Base-by-base conservation (phyloP, 2,113 vertebrate species). In the Phaethornis superciliosus region DNA sequence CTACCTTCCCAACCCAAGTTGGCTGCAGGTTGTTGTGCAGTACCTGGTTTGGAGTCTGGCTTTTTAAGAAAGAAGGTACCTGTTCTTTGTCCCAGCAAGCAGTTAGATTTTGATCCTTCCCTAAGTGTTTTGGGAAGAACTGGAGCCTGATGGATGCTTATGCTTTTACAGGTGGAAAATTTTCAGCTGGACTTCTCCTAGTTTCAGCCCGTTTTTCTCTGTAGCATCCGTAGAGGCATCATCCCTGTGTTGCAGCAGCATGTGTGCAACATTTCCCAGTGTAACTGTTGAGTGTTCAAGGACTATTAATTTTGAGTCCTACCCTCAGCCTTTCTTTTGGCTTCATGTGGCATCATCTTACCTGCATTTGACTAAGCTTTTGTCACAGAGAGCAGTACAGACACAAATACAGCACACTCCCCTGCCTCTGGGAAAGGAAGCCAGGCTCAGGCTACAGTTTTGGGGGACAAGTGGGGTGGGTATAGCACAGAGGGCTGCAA, bases 261-360 rank as follows among this genome's bases (percentile, higher is more conserved):
- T 0, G 0, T 77, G 55, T 2, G 0, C 32, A 67, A 35, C 27
- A 26, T 58, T 77, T 77, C 76, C 49, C 15, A 4, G 6, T 14
- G 15, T 55, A 46, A 47, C 19, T 54, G 55, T 0, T 0, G 1
- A 94, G 51, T 82, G 59, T 37, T 44, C 26, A 81, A 83, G 40
- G 64, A 49, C 60, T 56, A 35, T 28, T 59, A 44, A 84, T 81
- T 90, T 55, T 33, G 26, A 67, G 20, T 35, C 5, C 78, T 70
- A 40, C 24, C 28, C 23, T 37, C 70, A 94, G 37, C 23, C 28
- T 93, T 87, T 89, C 65, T 91, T 75, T 64, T 64, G 54, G 23
- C 58, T 93, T 90, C 56, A 37, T 0, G 2, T 54, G 42, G 55
- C 88, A 15, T 17, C 28, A 16, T 62, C 42, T 88, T 35, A 74